A percentile compares a stretch with the other conserved stretches of the same genome.
These are phyloP conservation scores for Drosophila paulistorum DNA, from an alignment of 1,140 invertebrate species.

Conservation along the genomic window DNA sequence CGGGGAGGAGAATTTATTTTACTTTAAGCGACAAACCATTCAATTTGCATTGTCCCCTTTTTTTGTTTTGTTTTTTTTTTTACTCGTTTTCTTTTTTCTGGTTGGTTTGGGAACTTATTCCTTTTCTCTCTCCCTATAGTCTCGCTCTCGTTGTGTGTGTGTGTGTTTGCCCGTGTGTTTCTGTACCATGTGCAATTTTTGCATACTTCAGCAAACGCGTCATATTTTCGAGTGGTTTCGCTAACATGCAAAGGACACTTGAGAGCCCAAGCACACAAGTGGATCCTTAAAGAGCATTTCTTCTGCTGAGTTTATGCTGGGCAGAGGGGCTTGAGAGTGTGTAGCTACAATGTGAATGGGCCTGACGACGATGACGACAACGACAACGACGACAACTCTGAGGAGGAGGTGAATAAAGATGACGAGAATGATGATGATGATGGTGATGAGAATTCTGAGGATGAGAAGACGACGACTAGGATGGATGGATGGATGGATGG, in stretches of 20 bases:
- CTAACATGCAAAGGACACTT: constrained; percentile 81
- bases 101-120: constrained; percentile 35
- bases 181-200: constrained; percentile 80
- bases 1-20: neutral
- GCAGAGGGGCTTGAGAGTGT: constrained; percentile 70
- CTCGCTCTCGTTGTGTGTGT: neutral
- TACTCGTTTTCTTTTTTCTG: constrained; percentile 28
- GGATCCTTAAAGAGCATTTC: constrained; percentile 81
- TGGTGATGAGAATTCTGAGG: constrained; percentile 32
- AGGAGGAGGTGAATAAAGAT: constrained; percentile 3
- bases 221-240: constrained; percentile 82
- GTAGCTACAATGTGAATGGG: constrained; percentile 77
- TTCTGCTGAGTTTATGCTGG: constrained; percentile 52
- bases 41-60: constrained; percentile 47
- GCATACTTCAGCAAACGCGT: constrained; percentile 81
- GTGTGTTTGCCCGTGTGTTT: constrained; percentile 34
- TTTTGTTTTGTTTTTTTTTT: constrained; percentile 35
- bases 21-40: constrained; percentile 74
- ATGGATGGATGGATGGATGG: constrained; percentile 4
- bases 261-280: constrained; percentile 79
- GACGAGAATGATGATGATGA: constrained; percentile 19
- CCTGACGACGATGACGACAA: constrained; percentile 36
- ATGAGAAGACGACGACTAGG: constrained; percentile 10
- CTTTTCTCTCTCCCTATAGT: constrained; percentile 20
- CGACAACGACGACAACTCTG: constrained; percentile 10